phyloP scores from a whole-genome alignment of 2,113 vertebrate species.

The Grammomys surdaster region DNA sequence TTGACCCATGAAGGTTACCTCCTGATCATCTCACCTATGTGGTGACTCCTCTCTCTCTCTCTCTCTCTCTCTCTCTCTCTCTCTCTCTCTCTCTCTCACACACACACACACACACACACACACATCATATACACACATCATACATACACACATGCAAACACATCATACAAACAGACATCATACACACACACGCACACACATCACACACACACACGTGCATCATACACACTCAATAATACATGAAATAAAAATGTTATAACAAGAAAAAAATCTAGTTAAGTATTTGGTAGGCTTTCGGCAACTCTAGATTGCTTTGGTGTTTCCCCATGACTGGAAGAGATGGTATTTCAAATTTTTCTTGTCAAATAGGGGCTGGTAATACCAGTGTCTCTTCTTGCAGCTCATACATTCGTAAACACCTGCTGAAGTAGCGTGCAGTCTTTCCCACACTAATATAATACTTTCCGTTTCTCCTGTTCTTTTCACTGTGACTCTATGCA shows the following conservation, averaged over 20 bases:
- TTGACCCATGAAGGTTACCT: not conserved
- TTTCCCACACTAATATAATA: not conserved
- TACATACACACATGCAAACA: no score
- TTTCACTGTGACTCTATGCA: not conserved
- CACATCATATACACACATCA: no score
- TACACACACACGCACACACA: no score
- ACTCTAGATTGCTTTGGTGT: not conserved
- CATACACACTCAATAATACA: not conserved
- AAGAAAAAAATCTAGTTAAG: not conserved
- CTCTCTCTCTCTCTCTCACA: no score
- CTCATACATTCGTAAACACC: not conserved
- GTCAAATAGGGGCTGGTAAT: not conserved
- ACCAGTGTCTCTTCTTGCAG: not conserved
- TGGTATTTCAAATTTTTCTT: not conserved
- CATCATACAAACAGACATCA: no score
- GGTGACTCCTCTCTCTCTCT: not conserved
- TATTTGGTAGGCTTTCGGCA: not conserved
- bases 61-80: no score
- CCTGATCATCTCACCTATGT: not conserved
- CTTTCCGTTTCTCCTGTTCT: not conserved
- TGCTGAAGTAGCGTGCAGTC: not conserved
- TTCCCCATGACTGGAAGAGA: not conserved
- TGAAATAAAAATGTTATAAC: not conserved
- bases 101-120: no score
- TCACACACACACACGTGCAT: not conserved